Evolutionary conservation across 2,797 vertebrate species (phyloP).

Genomic region (Chelon auratus): DNA sequence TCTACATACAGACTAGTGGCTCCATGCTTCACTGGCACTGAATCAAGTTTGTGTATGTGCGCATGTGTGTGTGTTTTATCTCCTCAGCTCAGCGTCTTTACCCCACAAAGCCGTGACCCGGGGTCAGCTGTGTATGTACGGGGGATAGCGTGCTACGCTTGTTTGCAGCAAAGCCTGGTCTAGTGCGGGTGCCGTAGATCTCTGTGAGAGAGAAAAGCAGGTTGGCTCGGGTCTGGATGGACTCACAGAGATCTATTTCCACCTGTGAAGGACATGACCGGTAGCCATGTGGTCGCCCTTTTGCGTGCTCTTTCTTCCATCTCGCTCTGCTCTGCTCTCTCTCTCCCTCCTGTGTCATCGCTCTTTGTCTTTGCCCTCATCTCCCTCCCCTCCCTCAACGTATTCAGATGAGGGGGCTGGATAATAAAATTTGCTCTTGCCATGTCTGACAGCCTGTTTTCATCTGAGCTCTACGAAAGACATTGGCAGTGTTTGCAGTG

Average conservation of each 20-base stretch:
- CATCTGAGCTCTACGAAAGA: constrained; percentile 62
- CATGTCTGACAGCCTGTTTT: constrained; percentile 53
- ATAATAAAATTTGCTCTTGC: constrained; percentile 71
- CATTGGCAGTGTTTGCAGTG: constrained; percentile 41
- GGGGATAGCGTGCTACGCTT: constrained; percentile 60
- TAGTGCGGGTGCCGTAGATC: constrained; percentile 58
- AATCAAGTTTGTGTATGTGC: constrained; percentile 36
- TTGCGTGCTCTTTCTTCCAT: constrained; percentile 55
- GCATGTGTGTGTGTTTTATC: constrained; percentile 58
- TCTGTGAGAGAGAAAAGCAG: constrained; percentile 47
- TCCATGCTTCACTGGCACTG: constrained; percentile 52
- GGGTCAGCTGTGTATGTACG: constrained; percentile 69
- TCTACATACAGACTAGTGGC: constrained; percentile 60
- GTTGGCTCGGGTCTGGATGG: constrained; percentile 64
- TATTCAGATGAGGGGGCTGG: constrained; percentile 78
- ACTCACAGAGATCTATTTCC: constrained; percentile 75
- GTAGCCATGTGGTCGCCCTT: constrained; percentile 68
- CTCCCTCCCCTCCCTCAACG: constrained; percentile 51
- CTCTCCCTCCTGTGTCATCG: constrained; percentile 36
- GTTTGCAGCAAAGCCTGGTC: constrained; percentile 54
- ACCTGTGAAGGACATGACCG: constrained; percentile 73
- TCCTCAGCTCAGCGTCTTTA: constrained; percentile 77
- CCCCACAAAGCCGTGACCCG: constrained; percentile 75
- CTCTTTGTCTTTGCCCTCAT: constrained; percentile 57
- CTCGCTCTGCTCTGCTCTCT: constrained; percentile 40